A percentile compares a stretch with the other conserved stretches of the same genome.
Evolutionary conservation across 2,888 invertebrate species (phyloP).

Genomic region (Elmis aenea): DNA sequence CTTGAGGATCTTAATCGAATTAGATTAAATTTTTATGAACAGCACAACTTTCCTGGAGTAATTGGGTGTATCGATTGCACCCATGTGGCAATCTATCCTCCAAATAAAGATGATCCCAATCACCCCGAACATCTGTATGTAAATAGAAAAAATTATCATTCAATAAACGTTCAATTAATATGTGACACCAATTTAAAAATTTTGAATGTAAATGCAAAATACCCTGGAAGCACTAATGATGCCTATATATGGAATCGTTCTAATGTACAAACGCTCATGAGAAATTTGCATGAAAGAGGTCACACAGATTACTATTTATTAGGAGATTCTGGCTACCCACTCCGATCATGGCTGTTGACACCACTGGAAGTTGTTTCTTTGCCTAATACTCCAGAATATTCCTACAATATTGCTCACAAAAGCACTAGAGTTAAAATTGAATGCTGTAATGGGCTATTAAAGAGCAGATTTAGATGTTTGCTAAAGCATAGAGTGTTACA

Average conservation of each 20-base stretch:
- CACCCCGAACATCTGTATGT: slow-evolving; percentile 14
- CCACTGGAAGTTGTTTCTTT: slow-evolving; percentile 11
- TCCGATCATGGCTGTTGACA: slow-evolving; percentile 13
- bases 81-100: slow-evolving; percentile 15
- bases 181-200: slow-evolving; percentile 26
- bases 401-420: slow-evolving; percentile 8
- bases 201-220: slow-evolving; percentile 28
- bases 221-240: slow-evolving; percentile 15
- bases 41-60: slow-evolving; percentile 10
- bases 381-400: slow-evolving; percentile 10
- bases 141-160: slow-evolving; percentile 16
- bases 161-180: slow-evolving; percentile 17
- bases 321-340: slow-evolving; percentile 13
- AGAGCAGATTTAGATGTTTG: slow-evolving; percentile 23
- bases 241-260: slow-evolving; percentile 1
- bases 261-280: neutral
- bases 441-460: slow-evolving; percentile 24
- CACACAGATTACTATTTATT: slow-evolving; percentile 3
- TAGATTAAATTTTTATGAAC: slow-evolving; percentile 11
- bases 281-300: neutral
- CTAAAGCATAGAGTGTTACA: slow-evolving; percentile 23
- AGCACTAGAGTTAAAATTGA: slow-evolving; percentile 4
- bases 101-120: slow-evolving; percentile 8
- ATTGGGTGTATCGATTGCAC: slow-evolving; percentile 16
- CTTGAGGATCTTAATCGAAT: slow-evolving; percentile 7